Conservation (phyloP, 2,888 invertebrate genomes). For the Sminthurides aquaticus region DNA sequence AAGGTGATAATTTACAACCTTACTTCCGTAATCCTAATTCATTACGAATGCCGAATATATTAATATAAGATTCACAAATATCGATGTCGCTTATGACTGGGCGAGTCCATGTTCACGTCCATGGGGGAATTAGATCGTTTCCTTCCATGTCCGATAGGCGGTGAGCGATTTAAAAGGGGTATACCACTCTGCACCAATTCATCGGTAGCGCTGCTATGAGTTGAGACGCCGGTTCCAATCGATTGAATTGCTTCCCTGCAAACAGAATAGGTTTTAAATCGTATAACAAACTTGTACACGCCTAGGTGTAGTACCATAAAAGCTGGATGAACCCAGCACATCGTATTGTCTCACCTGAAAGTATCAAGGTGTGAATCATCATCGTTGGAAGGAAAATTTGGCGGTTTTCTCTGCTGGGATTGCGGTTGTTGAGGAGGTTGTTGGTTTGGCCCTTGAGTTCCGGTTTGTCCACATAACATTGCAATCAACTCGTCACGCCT, state of each 20-base stretch:
- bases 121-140: slow-evolving; percentile 22
- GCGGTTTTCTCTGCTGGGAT: slow-evolving; percentile 20
- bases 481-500: slow-evolving; percentile 25
- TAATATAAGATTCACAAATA: slow-evolving; percentile 11
- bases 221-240: slow-evolving; percentile 4
- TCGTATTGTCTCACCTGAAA: slow-evolving; percentile 14
- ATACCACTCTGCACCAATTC: not conserved
- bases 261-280: not conserved
- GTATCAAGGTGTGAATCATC: slow-evolving; percentile 23
- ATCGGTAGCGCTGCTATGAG: not conserved
- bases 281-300: not conserved
- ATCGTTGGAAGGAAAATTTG: slow-evolving; percentile 13
- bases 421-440: slow-evolving; percentile 18
- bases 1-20: not conserved
- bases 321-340: not conserved
- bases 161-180: not conserved
- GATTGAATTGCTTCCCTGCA: slow-evolving; percentile 23
- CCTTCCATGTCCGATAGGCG: not conserved
- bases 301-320: too few species aligned
- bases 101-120: slow-evolving; percentile 23
- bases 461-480: slow-evolving; percentile 15
- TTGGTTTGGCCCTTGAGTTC: slow-evolving; percentile 6
- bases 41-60: not conserved
- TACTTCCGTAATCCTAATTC: not conserved
- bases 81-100: slow-evolving; percentile 21